A percentile compares a stretch with the other conserved stretches of the same genome.
phyloP scores from a whole-genome alignment of 2,888 invertebrate genomes.

The Leptinotarsa rubiginosa region DNA sequence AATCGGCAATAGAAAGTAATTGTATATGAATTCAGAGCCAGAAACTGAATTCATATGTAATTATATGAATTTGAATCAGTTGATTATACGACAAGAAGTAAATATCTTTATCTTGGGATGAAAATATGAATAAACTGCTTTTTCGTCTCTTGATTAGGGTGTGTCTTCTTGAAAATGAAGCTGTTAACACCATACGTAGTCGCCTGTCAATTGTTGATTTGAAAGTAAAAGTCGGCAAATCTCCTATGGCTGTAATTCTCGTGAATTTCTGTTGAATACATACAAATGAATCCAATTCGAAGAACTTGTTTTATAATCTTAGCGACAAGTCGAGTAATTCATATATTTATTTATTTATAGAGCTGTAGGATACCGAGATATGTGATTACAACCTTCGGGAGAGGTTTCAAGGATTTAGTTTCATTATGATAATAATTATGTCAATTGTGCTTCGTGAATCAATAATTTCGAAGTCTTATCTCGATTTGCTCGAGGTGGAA shows the following conservation, averaged over 20 bases:
- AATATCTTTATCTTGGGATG: too few species aligned
- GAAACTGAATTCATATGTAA: too few species aligned
- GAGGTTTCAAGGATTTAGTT: constrained; percentile 18
- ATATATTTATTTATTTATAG: constrained; percentile 13
- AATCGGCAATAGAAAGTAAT: too few species aligned
- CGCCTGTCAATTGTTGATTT: neutral
- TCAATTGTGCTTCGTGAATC: constrained; percentile 10
- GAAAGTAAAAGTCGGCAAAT: constrained; percentile 4
- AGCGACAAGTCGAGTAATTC: constrained; percentile 2
- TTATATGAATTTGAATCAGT: too few species aligned
- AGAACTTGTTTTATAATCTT: constrained; percentile 29
- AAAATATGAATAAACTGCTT: too few species aligned
- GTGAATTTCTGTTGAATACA: constrained; percentile 4
- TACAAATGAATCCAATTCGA: constrained; percentile 34
- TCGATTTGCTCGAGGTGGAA: constrained; percentile 15
- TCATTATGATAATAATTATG: constrained; percentile 24
- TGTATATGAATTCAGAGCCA: too few species aligned
- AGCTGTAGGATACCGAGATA: neutral
- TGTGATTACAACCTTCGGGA: constrained; percentile 12
- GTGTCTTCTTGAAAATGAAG: constrained; percentile 7
- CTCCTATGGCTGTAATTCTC: neutral
- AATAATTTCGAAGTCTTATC: constrained; percentile 19
- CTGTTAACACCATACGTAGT: neutral
- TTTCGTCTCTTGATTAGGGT: neutral
- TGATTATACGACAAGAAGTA: too few species aligned